Conservation (phyloP, 2,888 invertebrate species). For the Empis stercorea region DNA sequence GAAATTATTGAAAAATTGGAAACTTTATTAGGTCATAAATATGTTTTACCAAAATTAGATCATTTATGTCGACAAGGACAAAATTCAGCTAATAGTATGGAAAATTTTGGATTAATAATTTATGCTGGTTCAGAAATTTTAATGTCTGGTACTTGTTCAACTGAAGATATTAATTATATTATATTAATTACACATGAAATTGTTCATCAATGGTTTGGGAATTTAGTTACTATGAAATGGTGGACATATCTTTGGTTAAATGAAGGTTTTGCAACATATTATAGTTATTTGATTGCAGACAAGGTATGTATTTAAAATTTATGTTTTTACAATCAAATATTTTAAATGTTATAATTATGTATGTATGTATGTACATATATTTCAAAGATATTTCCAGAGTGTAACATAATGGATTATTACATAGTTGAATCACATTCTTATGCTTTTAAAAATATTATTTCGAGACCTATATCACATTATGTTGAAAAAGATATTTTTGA, state of each 20-base stretch:
- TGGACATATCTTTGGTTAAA: slow-evolving; percentile 56
- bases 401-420: slow-evolving; percentile 51
- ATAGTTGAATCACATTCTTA: slow-evolving; percentile 17
- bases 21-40: slow-evolving; percentile 58
- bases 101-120: slow-evolving; percentile 59
- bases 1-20: slow-evolving; percentile 30
- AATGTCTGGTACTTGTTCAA: not conserved
- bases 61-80: slow-evolving; percentile 70
- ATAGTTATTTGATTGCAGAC: slow-evolving; percentile 5
- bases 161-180: slow-evolving; percentile 25
- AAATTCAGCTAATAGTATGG: slow-evolving; percentile 64
- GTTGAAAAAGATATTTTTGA: slow-evolving; percentile 25
- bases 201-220: slow-evolving; percentile 62
- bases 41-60: slow-evolving; percentile 68
- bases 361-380: not conserved
- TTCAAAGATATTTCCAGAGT: slow-evolving; percentile 40
- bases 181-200: slow-evolving; percentile 41
- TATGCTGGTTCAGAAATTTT: slow-evolving; percentile 26
- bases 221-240: slow-evolving; percentile 49
- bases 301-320: slow-evolving; percentile 2
- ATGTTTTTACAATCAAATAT: not conserved
- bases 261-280: slow-evolving; percentile 45
- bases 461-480: slow-evolving; percentile 26
- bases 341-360: not conserved
- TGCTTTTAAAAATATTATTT: slow-evolving; percentile 15